phyloP scores from a whole-genome alignment of 2,113 vertebrate species.

The Fulmarus glacialis region DNA sequence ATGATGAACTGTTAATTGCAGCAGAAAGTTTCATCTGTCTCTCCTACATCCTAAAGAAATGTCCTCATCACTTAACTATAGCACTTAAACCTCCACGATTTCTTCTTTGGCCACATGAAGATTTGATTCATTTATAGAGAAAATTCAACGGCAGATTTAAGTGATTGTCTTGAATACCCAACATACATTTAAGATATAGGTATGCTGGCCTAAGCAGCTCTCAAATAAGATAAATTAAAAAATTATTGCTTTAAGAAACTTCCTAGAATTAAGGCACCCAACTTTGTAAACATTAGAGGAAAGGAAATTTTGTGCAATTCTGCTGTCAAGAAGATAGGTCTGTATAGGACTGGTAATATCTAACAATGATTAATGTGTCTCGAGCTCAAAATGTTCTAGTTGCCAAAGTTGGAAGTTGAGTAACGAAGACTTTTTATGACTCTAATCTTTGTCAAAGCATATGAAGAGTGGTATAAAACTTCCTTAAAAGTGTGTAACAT shows the following conservation, averaged over 20 bases:
- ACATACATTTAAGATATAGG: background rate
- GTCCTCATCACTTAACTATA: background rate
- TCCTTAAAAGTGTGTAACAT: background rate
- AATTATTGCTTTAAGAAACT: background rate
- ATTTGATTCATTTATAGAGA: background rate
- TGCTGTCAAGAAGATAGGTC: background rate
- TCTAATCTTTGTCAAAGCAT: background rate
- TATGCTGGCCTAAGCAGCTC: background rate
- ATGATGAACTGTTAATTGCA: background rate
- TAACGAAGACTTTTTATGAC: background rate
- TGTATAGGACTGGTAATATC: background rate
- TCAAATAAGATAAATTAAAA: background rate
- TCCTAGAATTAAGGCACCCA: background rate
- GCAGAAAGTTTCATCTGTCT: background rate
- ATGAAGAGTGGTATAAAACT: background rate
- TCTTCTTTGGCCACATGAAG: background rate
- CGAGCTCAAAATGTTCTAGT: background rate
- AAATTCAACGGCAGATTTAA: background rate
- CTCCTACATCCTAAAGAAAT: background rate
- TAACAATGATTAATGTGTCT: background rate
- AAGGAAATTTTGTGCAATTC: background rate
- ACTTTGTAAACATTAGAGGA: background rate
- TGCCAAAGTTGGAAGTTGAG: background rate
- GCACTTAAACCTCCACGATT: background rate
- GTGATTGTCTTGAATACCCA: background rate